A percentile compares a stretch with the other conserved stretches of the same genome.
These are phyloP conservation scores for Podiceps cristatus DNA, from an alignment of 2,113 vertebrate species.

Conservation along the genomic window DNA sequence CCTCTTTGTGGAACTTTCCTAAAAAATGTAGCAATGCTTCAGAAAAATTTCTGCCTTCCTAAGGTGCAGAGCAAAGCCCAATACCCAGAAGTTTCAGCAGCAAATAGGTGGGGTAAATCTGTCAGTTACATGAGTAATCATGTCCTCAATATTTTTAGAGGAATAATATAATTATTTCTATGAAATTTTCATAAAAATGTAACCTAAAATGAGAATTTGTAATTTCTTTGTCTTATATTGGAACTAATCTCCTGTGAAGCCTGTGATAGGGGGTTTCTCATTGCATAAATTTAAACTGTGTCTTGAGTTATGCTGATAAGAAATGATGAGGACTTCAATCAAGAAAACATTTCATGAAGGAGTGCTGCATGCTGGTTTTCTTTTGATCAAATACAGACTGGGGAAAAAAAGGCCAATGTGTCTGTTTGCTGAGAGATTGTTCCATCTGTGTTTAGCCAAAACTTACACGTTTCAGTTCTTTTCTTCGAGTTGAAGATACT, in stretches of 20 bases:
- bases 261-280: neutral
- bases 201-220: neutral
- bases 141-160: neutral
- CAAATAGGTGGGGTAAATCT: neutral
- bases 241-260: neutral
- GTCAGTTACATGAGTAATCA: neutral
- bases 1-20: neutral
- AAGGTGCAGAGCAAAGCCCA: neutral
- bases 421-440: neutral
- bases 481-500: neutral
- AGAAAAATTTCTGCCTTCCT: neutral
- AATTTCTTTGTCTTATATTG: neutral
- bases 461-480: neutral
- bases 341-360: neutral
- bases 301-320: neutral
- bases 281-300: neutral
- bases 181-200: neutral
- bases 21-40: neutral
- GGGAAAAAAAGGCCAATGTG: fast-evolving
- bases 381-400: neutral
- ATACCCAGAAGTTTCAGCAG: neutral
- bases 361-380: neutral
- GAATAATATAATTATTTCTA: neutral
- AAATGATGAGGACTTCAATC: neutral
- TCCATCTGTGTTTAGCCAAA: neutral